phyloP scores from a whole-genome alignment of 2,113 vertebrate genomes.

The Caretta caretta region DNA sequence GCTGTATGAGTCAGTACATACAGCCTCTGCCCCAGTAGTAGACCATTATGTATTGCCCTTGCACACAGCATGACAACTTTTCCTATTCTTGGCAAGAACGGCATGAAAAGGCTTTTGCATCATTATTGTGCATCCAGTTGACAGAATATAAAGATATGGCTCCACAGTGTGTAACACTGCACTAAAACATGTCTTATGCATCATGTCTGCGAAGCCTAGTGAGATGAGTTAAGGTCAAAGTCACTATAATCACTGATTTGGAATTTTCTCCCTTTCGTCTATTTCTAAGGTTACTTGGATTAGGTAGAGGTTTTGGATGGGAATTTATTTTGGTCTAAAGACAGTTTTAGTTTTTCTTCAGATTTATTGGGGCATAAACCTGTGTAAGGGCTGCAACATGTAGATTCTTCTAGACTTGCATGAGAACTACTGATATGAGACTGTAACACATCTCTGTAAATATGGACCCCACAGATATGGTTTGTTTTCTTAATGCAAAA shows the following conservation, averaged over 20 bases:
- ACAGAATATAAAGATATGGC: background rate
- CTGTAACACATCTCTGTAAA: too few relatives aligned
- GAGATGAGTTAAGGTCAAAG: background rate
- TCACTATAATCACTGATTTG: background rate
- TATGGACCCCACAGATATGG: accelerated
- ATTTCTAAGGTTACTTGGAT: background rate
- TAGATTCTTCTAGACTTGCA: background rate
- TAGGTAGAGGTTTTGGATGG: background rate
- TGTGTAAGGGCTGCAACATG: background rate
- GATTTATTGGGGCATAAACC: background rate
- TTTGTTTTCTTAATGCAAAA: background rate
- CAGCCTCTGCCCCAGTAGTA: background rate
- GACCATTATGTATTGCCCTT: background rate
- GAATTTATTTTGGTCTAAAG: background rate
- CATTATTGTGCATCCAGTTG: background rate
- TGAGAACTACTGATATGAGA: background rate
- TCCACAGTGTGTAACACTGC: background rate
- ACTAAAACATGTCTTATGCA: background rate
- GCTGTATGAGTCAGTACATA: background rate
- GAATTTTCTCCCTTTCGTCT: background rate
- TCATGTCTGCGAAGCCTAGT: background rate
- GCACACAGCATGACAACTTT: background rate
- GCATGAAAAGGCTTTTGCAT: background rate
- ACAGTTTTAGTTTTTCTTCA: background rate
- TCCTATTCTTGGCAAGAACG: background rate